phyloP scores from a whole-genome alignment of 23 tunicate species.

The Trididemnum nubilum region DNA sequence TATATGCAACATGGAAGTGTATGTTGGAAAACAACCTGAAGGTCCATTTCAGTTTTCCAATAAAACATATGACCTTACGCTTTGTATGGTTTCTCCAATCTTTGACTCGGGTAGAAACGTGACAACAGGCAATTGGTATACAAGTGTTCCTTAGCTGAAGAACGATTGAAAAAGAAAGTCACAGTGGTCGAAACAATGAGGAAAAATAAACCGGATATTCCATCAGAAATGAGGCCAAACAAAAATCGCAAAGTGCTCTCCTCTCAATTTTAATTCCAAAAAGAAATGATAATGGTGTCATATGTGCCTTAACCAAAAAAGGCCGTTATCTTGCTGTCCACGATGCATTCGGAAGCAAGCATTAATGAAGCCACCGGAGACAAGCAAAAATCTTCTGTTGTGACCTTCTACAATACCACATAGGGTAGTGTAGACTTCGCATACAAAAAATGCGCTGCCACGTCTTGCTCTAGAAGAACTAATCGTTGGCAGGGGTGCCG shows the following conservation, averaged over 20 bases:
- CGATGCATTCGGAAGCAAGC: constrained; percentile 7
- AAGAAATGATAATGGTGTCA: constrained; percentile 13
- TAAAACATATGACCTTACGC: not conserved
- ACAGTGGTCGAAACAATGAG: constrained; percentile 2
- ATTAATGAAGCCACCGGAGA: constrained; percentile 10
- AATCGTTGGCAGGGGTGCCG: constrained; percentile 31
- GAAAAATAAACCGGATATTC: constrained; percentile 12
- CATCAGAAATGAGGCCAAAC: not conserved
- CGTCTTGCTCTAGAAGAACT: not conserved
- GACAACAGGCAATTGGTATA: constrained; percentile 20
- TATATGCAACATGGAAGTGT: constrained; percentile 17
- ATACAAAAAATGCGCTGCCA: not conserved
- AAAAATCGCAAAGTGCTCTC: constrained; percentile 9
- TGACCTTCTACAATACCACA: constrained; percentile 8
- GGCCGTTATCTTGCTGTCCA: constrained; percentile 4
- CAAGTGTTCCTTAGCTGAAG: constrained; percentile 9
- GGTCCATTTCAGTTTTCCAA: constrained; percentile 9
- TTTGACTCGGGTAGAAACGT: not conserved
- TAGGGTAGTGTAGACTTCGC: constrained; percentile 10
- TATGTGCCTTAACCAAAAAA: constrained; percentile 7
- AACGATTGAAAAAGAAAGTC: not conserved
- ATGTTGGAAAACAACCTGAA: constrained; percentile 10
- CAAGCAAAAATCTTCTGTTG: constrained; percentile 6
- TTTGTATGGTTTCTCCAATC: not conserved
- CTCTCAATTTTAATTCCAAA: not conserved